Evolutionary conservation across 2,797 vertebrate species (phyloP).

Genomic region (Phyllotis vaccarum): DNA sequence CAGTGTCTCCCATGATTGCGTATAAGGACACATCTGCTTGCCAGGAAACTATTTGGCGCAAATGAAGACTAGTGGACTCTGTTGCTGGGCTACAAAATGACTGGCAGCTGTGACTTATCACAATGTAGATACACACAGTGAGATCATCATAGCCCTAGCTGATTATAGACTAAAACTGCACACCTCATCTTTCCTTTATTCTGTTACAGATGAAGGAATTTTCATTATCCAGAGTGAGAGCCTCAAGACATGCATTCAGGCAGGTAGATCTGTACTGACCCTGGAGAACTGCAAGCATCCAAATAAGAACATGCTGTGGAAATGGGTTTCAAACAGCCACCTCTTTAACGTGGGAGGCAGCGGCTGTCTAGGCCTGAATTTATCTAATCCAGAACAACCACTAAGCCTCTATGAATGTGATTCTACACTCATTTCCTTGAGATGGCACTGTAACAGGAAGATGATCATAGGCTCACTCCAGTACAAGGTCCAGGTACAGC

Average conservation of each 20-base stretch:
- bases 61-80: neutral
- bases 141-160: neutral
- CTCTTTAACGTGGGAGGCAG: slow-evolving; percentile 94
- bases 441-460: slow-evolving; percentile 92
- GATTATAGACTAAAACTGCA: slow-evolving; percentile 10
- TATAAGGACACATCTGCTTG: neutral
- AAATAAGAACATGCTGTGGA: slow-evolving; percentile 94
- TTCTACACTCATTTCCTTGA: slow-evolving; percentile 86
- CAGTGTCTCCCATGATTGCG: neutral
- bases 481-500: slow-evolving; percentile 88
- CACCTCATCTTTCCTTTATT: slow-evolving; percentile 22
- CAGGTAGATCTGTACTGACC: slow-evolving; percentile 86
- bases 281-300: slow-evolving; percentile 91
- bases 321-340: slow-evolving; percentile 94
- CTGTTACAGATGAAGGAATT: slow-evolving; percentile 90
- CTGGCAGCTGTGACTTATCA: neutral
- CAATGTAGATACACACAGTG: neutral
- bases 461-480: slow-evolving; percentile 88
- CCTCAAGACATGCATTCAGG: slow-evolving; percentile 90
- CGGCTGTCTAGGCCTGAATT: slow-evolving; percentile 93
- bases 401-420: slow-evolving; percentile 92
- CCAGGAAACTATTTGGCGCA: slow-evolving; percentile 18
- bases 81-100: neutral
- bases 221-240: slow-evolving; percentile 93
- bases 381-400: slow-evolving; percentile 87